These are phyloP conservation scores for Trissonchulus latispiculum DNA, from an alignment of 2,888 invertebrate species.

Conservation along the genomic window DNA sequence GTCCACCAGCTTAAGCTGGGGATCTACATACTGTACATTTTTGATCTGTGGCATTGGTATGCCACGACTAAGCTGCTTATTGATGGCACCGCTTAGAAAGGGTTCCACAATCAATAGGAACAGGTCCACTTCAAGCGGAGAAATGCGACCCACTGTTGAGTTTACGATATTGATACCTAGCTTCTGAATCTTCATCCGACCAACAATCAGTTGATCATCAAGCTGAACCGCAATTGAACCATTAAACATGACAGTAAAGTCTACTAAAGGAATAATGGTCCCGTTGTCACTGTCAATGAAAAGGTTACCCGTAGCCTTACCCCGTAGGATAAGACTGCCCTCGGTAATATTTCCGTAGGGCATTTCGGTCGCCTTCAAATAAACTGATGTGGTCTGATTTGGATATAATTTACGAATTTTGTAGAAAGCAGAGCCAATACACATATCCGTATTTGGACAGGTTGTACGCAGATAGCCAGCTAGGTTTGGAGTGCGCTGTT, in stretches of 20 bases:
- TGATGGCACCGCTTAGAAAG: not conserved
- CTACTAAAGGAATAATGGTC: not conserved
- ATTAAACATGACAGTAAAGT: not conserved
- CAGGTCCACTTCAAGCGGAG: constrained; percentile 1
- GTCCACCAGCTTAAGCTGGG: not conserved
- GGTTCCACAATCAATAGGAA: not conserved
- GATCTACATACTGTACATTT: not conserved
- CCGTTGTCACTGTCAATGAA: not conserved
- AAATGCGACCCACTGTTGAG: not conserved
- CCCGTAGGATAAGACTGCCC: not conserved
- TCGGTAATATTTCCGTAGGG: not conserved
- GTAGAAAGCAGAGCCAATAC: not conserved
- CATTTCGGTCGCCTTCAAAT: not conserved
- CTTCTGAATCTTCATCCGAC: not conserved
- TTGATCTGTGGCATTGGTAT: not conserved
- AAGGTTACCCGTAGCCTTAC: not conserved
- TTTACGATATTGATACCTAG: not conserved
- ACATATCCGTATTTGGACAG: not conserved
- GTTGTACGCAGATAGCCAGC: not conserved
- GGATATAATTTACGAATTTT: not conserved
- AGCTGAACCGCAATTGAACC: not conserved
- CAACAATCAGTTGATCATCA: not conserved
- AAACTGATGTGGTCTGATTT: not conserved
- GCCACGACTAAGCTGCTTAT: not conserved
- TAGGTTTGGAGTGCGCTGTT: not conserved